Percentiles rank a stretch among this genome's conserved stretches.
Conservation (phyloP, 2,888 invertebrate genomes). For the Aspidiotus rigidus region DNA sequence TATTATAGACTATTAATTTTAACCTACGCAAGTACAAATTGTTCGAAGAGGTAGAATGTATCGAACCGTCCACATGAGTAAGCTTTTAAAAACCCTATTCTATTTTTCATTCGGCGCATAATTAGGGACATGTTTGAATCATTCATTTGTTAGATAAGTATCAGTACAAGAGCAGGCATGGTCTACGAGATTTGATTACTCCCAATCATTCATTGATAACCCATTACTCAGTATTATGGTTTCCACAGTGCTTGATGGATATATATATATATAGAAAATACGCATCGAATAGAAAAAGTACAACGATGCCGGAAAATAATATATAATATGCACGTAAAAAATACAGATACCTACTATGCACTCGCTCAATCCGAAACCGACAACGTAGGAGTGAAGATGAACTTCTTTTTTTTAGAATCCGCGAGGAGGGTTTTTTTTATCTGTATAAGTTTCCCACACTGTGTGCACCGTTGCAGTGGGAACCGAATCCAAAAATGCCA, state of each 20-base stretch:
- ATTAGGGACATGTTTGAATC: neutral
- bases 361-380: neutral
- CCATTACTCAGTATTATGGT: neutral
- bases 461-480: constrained; percentile 9
- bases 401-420: constrained; percentile 4
- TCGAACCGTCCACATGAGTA: too few species aligned
- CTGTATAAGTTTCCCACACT: constrained; percentile 12
- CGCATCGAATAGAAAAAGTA: too few species aligned
- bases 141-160: constrained; percentile 6
- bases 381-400: constrained; percentile 5
- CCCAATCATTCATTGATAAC: constrained; percentile 6
- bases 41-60: too few species aligned
- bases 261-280: neutral
- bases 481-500: constrained; percentile 22
- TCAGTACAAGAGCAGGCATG: neutral
- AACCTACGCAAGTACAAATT: too few species aligned
- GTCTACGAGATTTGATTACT: neutral
- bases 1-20: too few species aligned
- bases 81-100: neutral
- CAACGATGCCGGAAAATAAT: too few species aligned
- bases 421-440: constrained; percentile 13
- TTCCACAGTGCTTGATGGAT: neutral
- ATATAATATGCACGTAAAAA: too few species aligned
- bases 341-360: too few species aligned
- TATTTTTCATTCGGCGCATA: constrained; percentile 13